phyloP scores from a whole-genome alignment of 1,140 invertebrate genomes.

The Pogonomyrmex californicus region DNA sequence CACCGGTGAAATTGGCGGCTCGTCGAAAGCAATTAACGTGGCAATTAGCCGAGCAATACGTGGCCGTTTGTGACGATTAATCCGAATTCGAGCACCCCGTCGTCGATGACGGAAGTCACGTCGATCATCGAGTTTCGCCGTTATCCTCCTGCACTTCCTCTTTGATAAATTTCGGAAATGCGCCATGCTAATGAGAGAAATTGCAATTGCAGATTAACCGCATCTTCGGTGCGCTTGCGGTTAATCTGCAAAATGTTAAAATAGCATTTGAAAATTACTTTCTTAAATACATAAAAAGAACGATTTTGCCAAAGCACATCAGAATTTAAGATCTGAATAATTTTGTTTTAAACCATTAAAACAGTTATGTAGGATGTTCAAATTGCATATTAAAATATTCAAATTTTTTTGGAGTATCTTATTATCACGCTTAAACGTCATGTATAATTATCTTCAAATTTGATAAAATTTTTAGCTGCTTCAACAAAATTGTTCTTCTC shows the following conservation, averaged over 20 bases:
- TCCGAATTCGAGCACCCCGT: constrained; percentile 75
- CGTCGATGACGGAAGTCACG: constrained; percentile 80
- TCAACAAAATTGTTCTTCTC: too few species aligned
- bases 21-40: constrained; percentile 79
- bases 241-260: background rate
- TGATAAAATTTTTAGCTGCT: too few species aligned
- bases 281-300: background rate
- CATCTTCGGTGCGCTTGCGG: background rate
- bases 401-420: too few species aligned
- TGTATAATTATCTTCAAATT: too few species aligned
- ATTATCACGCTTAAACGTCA: too few species aligned
- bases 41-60: constrained; percentile 74
- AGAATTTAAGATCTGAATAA: too few species aligned
- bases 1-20: constrained; percentile 41
- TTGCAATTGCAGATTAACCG: background rate
- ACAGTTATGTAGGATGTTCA: too few species aligned
- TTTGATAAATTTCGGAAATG: background rate
- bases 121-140: constrained; percentile 54
- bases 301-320: too few species aligned
- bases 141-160: constrained; percentile 7
- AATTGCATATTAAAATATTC: too few species aligned
- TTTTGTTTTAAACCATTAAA: too few species aligned
- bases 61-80: constrained; percentile 75
- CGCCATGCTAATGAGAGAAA: background rate
- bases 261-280: background rate